Conservation (phyloP, 2,797 vertebrate genomes). For the Cyprinella venusta region DNA sequence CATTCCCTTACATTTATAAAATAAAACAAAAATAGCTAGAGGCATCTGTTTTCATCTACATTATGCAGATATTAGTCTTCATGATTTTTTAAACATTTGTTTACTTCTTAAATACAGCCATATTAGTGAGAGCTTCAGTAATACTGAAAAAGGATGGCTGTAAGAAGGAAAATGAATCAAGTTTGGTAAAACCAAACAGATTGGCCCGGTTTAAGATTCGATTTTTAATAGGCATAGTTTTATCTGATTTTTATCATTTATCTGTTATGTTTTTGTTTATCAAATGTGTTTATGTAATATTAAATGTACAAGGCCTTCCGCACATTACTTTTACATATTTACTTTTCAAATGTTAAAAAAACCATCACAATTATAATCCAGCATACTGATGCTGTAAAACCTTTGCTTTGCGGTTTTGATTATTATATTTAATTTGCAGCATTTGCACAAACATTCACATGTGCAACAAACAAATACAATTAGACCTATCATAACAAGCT, state of each 20-base stretch:
- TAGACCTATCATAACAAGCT: neutral
- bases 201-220: neutral
- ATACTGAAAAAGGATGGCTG: neutral
- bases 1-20: neutral
- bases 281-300: neutral
- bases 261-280: neutral
- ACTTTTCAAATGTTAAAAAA: neutral
- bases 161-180: neutral
- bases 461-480: neutral
- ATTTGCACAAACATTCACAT: neutral
- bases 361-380: neutral
- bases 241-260: neutral
- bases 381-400: neutral
- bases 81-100: neutral
- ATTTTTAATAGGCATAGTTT: neutral
- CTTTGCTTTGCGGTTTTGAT: neutral
- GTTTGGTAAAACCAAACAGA: neutral
- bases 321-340: neutral
- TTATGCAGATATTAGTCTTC: constrained; percentile 19
- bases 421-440: neutral
- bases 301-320: neutral
- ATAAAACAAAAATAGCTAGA: neutral
- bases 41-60: constrained; percentile 10
- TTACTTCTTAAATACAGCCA: neutral
- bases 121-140: neutral